phyloP scores from a whole-genome alignment of 2,797 vertebrate genomes.

The Hirundo rustica region DNA sequence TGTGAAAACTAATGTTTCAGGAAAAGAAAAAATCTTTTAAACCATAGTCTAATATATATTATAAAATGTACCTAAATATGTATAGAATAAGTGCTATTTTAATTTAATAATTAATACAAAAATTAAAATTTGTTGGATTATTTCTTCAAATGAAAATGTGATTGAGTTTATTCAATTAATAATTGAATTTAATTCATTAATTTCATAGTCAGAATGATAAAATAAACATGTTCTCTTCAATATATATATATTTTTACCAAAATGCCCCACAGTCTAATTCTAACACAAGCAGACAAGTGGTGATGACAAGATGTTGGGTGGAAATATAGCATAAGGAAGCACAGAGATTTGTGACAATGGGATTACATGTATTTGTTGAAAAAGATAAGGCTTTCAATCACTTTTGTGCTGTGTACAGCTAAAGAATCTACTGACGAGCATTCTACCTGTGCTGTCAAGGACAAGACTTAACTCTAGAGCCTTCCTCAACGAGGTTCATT shows the following conservation, averaged over 20 bases:
- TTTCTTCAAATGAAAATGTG: not conserved
- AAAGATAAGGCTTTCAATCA: not conserved
- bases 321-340: not conserved
- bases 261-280: not conserved
- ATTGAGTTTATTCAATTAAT: not conserved
- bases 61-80: not conserved
- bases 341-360: not conserved
- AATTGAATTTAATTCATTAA: not conserved
- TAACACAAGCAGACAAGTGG: not conserved
- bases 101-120: not conserved
- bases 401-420: not conserved
- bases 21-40: not conserved
- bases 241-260: not conserved
- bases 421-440: not conserved
- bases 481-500: not conserved
- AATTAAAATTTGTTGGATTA: accelerated
- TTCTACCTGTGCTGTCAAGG: not conserved
- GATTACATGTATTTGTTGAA: not conserved
- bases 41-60: not conserved
- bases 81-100: not conserved
- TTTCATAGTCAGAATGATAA: not conserved
- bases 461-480: not conserved
- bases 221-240: not conserved
- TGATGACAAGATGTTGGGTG: not conserved
- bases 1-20: not conserved